A percentile compares a stretch with the other conserved stretches of the same genome.
Evolutionary conservation across 2,888 invertebrate genomes (phyloP).

Genomic region (Drosophila subsilvestris): DNA sequence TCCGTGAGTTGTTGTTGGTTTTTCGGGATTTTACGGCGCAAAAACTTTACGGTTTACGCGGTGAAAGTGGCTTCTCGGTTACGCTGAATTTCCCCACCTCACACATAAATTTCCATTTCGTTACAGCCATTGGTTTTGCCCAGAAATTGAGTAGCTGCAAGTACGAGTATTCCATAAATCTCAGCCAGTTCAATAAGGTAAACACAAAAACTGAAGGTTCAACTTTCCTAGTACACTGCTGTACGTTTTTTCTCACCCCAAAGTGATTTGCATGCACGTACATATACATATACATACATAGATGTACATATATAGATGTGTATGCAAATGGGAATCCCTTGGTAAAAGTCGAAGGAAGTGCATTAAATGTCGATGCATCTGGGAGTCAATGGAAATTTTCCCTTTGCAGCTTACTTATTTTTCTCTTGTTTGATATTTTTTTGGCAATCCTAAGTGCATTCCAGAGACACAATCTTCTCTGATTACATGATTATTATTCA

Average conservation of each 20-base stretch:
- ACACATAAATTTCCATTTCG: conserved; percentile 78
- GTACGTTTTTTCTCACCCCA: not conserved
- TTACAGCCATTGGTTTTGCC: conserved; percentile 69
- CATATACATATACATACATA: not conserved
- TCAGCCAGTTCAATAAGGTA: conserved; percentile 74
- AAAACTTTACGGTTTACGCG: conserved; percentile 75
- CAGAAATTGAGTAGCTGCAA: conserved; percentile 74
- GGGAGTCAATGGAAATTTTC: conserved; percentile 8
- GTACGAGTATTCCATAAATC: conserved; percentile 68
- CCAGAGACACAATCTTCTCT: conserved; percentile 22
- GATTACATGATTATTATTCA: not conserved
- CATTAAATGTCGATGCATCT: conserved; percentile 55
- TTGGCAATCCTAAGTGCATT: conserved; percentile 19
- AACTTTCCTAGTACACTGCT: conserved; percentile 48
- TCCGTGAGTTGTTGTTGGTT: conserved; percentile 48
- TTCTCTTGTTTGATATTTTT: not conserved
- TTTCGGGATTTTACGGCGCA: conserved; percentile 60
- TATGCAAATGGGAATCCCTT: conserved; percentile 36
- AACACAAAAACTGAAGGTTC: conserved; percentile 66
- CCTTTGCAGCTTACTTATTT: not conserved
- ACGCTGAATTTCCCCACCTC: conserved; percentile 27
- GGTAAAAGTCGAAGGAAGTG: conserved; percentile 56
- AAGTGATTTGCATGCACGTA: conserved; percentile 34
- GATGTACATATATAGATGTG: not conserved
- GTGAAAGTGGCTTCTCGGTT: conserved; percentile 73